Conservation (phyloP, 1,140 invertebrate species). For the Thaumetopoea pityocampa region DNA sequence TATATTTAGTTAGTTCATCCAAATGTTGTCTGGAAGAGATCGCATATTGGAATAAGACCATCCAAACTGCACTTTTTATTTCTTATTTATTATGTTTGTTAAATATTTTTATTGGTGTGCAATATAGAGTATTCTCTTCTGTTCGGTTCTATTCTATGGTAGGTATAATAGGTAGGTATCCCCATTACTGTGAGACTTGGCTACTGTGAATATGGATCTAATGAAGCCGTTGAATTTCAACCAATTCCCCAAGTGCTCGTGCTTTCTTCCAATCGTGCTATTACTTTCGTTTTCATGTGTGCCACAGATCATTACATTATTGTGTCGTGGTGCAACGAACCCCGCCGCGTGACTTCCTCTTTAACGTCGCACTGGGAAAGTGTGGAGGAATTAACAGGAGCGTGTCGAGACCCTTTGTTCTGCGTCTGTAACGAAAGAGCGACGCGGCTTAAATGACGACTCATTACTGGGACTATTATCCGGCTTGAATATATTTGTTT, state of each 20-base stretch:
- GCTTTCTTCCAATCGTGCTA: constrained; percentile 28
- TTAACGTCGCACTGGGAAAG: constrained; percentile 62
- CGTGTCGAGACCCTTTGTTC: constrained; percentile 56
- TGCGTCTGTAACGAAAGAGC: constrained; percentile 41
- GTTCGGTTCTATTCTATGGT: no score
- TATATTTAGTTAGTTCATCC: no score
- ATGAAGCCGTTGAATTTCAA: constrained; percentile 23
- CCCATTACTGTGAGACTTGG: no score
- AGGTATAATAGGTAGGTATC: no score
- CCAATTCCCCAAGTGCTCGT: constrained; percentile 7
- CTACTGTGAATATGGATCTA: constrained; percentile 29
- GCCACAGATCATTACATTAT: constrained; percentile 25
- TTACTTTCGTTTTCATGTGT: constrained; percentile 39
- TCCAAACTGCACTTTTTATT: no score
- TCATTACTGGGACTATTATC: constrained; percentile 42
- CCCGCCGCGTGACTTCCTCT: constrained; percentile 64
- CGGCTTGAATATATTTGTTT: constrained; percentile 45
- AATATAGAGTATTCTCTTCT: no score
- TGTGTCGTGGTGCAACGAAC: constrained; percentile 47
- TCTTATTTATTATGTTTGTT: no score
- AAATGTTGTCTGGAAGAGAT: no score
- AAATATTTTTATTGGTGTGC: no score
- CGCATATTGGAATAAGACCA: no score
- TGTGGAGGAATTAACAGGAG: constrained; percentile 55
- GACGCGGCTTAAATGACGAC: constrained; percentile 30